Percentiles rank a stretch among this genome's conserved stretches.
Evolutionary conservation across 1,140 invertebrate species (phyloP).

Genomic region (Gryllus bimaculatus): DNA sequence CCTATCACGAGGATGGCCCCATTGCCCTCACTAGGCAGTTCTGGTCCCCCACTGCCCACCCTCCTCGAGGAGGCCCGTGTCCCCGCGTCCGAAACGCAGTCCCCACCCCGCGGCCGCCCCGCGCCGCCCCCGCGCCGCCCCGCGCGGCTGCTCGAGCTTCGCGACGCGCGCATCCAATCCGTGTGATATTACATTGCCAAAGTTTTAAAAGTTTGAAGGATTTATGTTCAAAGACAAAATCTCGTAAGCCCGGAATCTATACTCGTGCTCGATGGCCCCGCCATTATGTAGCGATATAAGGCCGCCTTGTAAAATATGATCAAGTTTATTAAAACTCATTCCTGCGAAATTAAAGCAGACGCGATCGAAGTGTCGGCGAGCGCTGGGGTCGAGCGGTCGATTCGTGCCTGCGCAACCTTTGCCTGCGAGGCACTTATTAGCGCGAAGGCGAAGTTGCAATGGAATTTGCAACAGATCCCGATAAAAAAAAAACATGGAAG

Average conservation of each 20-base stretch:
- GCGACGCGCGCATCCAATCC: not conserved
- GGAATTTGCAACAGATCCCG: too few species aligned
- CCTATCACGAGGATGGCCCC: too few species aligned
- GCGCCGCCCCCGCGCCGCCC: too few species aligned
- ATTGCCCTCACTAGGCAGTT: too few species aligned
- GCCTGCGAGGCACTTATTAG: too few species aligned
- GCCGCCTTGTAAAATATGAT: not conserved
- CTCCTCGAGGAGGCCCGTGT: too few species aligned
- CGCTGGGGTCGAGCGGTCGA: not conserved
- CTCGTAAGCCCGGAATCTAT: not conserved
- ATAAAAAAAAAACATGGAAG: too few species aligned
- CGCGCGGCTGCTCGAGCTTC: not conserved
- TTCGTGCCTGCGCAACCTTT: too few species aligned
- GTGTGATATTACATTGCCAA: not conserved
- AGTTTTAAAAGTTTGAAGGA: not conserved
- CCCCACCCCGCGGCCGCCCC: too few species aligned
- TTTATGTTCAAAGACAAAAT: slow-evolving; percentile 6
- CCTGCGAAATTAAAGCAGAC: not conserved
- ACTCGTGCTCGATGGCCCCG: not conserved
- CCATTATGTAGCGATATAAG: slow-evolving; percentile 4
- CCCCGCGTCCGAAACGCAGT: not conserved
- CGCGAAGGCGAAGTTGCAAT: too few species aligned
- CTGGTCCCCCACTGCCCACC: too few species aligned
- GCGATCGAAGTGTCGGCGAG: not conserved
- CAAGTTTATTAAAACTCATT: slow-evolving; percentile 6